Conservation (phyloP, 2,888 invertebrate genomes). For the Cabera pusaria region DNA sequence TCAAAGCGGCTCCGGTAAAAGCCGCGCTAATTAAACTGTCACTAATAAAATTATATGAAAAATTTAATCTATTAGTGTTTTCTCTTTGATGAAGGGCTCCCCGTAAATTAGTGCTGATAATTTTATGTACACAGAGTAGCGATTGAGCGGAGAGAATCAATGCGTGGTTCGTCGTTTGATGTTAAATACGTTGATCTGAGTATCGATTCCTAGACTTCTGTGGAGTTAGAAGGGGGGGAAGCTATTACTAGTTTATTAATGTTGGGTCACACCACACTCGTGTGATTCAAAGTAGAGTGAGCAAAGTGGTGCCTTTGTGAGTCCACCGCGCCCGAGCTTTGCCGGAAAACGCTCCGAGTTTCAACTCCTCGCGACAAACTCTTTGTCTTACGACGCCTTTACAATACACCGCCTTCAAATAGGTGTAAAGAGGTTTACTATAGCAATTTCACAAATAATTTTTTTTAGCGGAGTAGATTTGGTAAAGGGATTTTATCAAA, state of each 20-base stretch:
- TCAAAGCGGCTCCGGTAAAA: conserved; percentile 78
- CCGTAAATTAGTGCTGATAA: conserved; percentile 42
- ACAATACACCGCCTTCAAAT: conserved; percentile 46
- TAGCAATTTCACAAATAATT: conserved; percentile 33
- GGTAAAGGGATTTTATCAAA: conserved; percentile 8
- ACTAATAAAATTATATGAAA: conserved; percentile 81
- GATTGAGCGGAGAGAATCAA: conserved; percentile 7
- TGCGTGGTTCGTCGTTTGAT: conserved; percentile 24
- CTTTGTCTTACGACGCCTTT: conserved; percentile 67
- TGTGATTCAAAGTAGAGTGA: conserved; percentile 70
- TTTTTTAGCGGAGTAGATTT: conserved; percentile 4
- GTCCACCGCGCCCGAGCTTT: conserved; percentile 43
- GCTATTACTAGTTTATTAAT: conserved; percentile 76
- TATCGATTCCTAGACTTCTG: conserved; percentile 21
- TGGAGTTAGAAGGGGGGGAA: conserved; percentile 30
- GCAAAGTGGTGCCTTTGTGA: conserved; percentile 77
- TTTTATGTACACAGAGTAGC: conserved; percentile 30
- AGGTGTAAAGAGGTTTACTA: conserved; percentile 37
- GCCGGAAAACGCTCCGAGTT: conserved; percentile 50
- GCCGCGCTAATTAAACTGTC: conserved; percentile 82
- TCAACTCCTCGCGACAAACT: conserved; percentile 59
- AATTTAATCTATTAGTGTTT: conserved; percentile 68
- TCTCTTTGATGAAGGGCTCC: conserved; percentile 53
- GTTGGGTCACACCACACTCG: conserved; percentile 69
- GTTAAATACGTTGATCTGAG: conserved; percentile 13